Percentiles rank a stretch among this genome's conserved stretches.
Evolutionary conservation across 1,140 invertebrate genomes (phyloP).

Genomic region (Drosophila watanabei): DNA sequence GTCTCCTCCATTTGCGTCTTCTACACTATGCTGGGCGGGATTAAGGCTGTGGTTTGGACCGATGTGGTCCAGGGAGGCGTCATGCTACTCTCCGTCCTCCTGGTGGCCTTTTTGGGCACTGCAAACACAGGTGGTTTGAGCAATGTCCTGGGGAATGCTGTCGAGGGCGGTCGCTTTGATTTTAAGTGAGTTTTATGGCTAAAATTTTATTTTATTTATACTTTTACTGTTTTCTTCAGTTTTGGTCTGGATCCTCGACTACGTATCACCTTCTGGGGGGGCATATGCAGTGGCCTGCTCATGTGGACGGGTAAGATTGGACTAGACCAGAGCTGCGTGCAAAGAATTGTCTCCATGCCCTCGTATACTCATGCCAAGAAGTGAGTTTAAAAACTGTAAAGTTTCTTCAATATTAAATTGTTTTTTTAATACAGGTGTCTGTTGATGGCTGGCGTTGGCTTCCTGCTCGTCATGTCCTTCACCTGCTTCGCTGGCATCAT

Average conservation of each 20-base stretch:
- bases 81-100: conserved; percentile 91
- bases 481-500: conserved; percentile 90
- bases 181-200: conserved; percentile 87
- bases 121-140: conserved; percentile 89
- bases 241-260: conserved; percentile 68
- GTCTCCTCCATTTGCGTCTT: conserved; percentile 93
- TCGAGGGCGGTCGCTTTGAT: conserved; percentile 87
- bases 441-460: conserved; percentile 86
- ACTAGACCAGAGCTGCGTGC: conserved; percentile 76
- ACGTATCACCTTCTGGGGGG: conserved; percentile 60
- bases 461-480: conserved; percentile 86
- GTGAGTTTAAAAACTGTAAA: conserved; percentile 31
- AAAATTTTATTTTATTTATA: neutral
- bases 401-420: neutral
- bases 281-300: conserved; percentile 53
- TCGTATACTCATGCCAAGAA: conserved; percentile 67
- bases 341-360: conserved; percentile 76
- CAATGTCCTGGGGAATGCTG: conserved; percentile 88
- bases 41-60: conserved; percentile 96
- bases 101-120: conserved; percentile 90
- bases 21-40: conserved; percentile 93
- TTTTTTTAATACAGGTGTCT: conserved; percentile 79
- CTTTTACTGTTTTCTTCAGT: conserved; percentile 20
- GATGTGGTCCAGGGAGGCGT: conserved; percentile 93
- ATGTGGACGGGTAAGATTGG: conserved; percentile 78